Evolutionary conservation across 2,797 vertebrate species (phyloP).

Genomic region (Acropternis orthonyx): DNA sequence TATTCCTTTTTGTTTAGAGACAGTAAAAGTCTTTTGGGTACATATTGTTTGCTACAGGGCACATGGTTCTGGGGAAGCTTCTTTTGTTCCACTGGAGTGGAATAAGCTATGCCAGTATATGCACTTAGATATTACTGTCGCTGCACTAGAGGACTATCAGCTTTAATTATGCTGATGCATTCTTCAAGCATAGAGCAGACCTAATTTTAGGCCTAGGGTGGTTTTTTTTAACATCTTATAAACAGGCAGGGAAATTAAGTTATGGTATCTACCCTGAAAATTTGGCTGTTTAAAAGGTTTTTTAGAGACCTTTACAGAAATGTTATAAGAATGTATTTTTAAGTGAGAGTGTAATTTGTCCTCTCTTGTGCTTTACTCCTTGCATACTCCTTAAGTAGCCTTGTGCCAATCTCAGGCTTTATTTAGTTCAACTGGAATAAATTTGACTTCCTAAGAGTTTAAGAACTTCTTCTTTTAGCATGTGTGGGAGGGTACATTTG

Average conservation of each 20-base stretch:
- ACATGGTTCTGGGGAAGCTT: background rate
- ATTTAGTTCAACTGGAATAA: conserved; percentile 36
- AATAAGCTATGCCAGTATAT: conserved; percentile 9
- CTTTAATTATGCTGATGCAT: conserved; percentile 34
- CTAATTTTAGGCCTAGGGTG: background rate
- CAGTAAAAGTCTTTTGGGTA: background rate
- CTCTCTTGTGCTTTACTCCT: background rate
- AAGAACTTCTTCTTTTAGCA: conserved; percentile 32
- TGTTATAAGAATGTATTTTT: background rate
- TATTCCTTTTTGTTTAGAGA: background rate
- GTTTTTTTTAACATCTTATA: background rate
- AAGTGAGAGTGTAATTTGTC: background rate
- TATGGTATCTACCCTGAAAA: background rate
- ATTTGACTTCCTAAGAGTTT: conserved; percentile 23
- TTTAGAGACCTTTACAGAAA: background rate
- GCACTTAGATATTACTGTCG: background rate
- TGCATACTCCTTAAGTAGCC: background rate
- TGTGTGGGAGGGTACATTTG: background rate
- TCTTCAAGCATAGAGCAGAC: conserved; percentile 4
- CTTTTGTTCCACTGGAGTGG: conserved; percentile 18
- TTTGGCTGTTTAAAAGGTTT: background rate
- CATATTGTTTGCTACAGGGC: background rate
- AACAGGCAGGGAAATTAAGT: background rate
- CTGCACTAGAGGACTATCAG: conserved; percentile 8
- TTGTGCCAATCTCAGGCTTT: conserved; percentile 17